These are phyloP conservation scores for Neoitamus cyanurus DNA, from an alignment of 2,888 invertebrate species.

Conservation along the genomic window DNA sequence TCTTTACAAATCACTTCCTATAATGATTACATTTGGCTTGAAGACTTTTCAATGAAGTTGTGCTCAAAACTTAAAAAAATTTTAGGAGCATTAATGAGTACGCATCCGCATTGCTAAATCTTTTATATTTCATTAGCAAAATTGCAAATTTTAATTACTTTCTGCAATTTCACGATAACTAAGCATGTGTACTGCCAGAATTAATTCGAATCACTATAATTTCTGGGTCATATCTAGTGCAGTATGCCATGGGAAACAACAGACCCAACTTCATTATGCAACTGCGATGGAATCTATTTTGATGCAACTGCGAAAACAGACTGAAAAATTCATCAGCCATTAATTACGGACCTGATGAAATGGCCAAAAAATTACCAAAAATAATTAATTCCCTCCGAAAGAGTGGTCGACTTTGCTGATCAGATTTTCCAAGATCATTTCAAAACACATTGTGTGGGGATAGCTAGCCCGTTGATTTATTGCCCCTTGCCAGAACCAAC, in stretches of 20 bases:
- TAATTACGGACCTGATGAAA: slow-evolving; percentile 4
- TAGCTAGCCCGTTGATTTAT: background rate
- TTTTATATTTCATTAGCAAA: background rate
- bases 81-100: background rate
- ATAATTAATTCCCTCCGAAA: background rate
- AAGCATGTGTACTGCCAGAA: background rate
- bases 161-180: background rate
- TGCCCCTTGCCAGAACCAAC: background rate
- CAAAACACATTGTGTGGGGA: background rate
- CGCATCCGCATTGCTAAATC: background rate
- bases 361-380: background rate
- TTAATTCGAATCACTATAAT: background rate
- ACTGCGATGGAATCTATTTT: background rate
- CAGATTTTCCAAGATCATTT: slow-evolving; percentile 20
- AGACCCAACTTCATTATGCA: background rate
- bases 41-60: no score
- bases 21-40: no score
- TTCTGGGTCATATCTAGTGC: background rate
- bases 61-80: background rate
- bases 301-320: slow-evolving; percentile 7
- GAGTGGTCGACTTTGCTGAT: background rate
- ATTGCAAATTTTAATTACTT: background rate
- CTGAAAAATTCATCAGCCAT: slow-evolving; percentile 17
- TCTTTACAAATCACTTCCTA: no score
- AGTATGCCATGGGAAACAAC: slow-evolving; percentile 1